Percentiles rank a stretch among this genome's conserved stretches.
phyloP scores from a whole-genome alignment of 2,113 vertebrate species.

The Rhegmatorhina hoffmannsi region DNA sequence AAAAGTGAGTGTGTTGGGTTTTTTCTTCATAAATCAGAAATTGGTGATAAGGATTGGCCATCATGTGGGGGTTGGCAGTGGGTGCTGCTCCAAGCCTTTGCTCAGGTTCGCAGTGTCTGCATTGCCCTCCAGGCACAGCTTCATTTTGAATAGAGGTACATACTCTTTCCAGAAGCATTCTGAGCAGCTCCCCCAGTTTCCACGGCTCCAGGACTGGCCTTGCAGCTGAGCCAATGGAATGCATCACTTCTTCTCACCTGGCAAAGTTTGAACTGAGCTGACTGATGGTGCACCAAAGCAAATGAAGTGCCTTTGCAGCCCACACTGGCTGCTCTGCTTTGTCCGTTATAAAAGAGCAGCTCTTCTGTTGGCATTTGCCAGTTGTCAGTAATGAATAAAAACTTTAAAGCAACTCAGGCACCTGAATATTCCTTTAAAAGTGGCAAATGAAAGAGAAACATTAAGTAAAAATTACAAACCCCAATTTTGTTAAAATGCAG shows the following conservation, averaged over 20 bases:
- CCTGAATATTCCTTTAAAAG: not conserved
- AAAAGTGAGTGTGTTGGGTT: conserved; percentile 79
- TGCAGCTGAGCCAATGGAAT: not conserved
- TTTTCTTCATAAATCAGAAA: not conserved
- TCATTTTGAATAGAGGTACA: not conserved
- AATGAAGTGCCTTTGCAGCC: not conserved
- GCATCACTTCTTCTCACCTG: not conserved
- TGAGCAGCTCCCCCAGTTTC: not conserved
- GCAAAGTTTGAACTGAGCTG: not conserved
- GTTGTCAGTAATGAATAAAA: not conserved
- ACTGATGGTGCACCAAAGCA: not conserved
- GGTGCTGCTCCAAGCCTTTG: not conserved
- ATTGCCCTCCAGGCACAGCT: not conserved
- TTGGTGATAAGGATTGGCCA: not conserved
- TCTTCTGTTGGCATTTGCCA: not conserved
- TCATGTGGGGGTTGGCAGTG: not conserved
- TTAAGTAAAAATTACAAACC: not conserved
- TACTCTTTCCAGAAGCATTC: not conserved
- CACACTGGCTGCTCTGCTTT: not conserved
- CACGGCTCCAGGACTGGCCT: not conserved
- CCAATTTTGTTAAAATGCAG: not conserved
- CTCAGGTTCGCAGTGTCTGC: not conserved
- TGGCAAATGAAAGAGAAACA: not conserved
- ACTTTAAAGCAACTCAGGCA: not conserved
- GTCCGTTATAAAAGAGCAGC: too few species aligned